Evolutionary conservation across 2,888 invertebrate species (phyloP), one percentile per base, ranked within the genome.

Genomic region (Caprella mutica): DNA sequence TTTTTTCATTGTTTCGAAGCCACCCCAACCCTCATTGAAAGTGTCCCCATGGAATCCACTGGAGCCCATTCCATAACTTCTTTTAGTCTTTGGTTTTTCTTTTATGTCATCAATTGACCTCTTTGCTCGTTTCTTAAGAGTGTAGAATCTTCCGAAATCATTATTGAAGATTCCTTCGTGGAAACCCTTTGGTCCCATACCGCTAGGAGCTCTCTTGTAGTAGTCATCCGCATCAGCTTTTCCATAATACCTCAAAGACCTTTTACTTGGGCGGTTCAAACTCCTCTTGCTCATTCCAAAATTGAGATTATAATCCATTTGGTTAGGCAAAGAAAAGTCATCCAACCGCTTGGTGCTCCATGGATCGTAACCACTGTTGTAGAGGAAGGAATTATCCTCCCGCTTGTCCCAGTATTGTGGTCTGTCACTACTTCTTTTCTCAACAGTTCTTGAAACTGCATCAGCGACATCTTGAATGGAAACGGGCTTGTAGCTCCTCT

Each of bases 141-240:
- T n/a, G n/a, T n/a, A 69, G 64, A 68, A 69, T 65, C 69, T 69
- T 1, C 69, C 69, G 38, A 70, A 67, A 21, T 68, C 67, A 38
- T 66, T 66, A 55, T 69, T 70, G 61, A 70, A 70, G 54, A 70
- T 69, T 1, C 69, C 68, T 62, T 70, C 71, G 61, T 70, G 69
- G 63, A 70, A 70, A 14, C 70, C 70, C 44, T 69, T 65, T 5
- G 70, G 68, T 27, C 69, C 70, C 48, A 69, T 67, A 59, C 69
- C 70, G 68, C 66, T 65, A 2, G 68, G 67, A 26, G 62, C 59
- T 19, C 62, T 39, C 24, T 62, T 62, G 53, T 43, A 56, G 35
- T 48, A 48, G 44, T 48, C 48, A 5, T 30, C 48, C 5, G 29
- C 48, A n/a, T 30, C 21, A 12, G 30, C 29, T 30, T 30, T 48